phyloP scores from a whole-genome alignment of 2,113 vertebrate genomes.

The Hystrix brachyura region DNA sequence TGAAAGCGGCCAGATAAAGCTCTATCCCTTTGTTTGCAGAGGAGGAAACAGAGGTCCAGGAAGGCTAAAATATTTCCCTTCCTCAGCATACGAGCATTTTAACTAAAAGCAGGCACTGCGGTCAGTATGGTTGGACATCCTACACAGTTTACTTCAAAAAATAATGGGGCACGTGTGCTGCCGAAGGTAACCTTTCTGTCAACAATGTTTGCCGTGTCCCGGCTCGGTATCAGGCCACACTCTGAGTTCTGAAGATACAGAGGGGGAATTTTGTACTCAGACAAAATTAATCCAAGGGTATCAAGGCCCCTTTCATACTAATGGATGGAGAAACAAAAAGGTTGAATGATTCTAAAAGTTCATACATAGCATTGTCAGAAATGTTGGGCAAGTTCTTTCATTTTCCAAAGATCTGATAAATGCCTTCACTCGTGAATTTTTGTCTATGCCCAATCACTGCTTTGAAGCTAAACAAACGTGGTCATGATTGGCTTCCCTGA shows the following conservation, averaged over 20 bases:
- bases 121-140: background rate
- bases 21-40: conserved; percentile 48
- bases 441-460: background rate
- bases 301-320: background rate
- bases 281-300: background rate
- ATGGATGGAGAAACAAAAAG: background rate
- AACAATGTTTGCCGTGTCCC: background rate
- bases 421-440: background rate
- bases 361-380: background rate
- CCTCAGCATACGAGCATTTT: conserved; percentile 3
- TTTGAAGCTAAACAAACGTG: conserved; percentile 70
- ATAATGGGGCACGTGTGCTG: background rate
- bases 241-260: background rate
- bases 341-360: background rate
- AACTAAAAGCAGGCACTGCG: background rate
- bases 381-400: background rate
- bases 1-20: conserved; percentile 57
- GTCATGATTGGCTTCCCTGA: conserved; percentile 64
- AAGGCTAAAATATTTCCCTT: conserved; percentile 53
- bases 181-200: background rate
- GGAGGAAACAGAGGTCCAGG: background rate
- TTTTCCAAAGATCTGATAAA: conserved; percentile 13
- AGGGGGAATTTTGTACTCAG: background rate
- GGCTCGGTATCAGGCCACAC: background rate
- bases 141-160: background rate